Base-by-base conservation (phyloP, 2,888 invertebrate species). In the Agrochola lota region DNA sequence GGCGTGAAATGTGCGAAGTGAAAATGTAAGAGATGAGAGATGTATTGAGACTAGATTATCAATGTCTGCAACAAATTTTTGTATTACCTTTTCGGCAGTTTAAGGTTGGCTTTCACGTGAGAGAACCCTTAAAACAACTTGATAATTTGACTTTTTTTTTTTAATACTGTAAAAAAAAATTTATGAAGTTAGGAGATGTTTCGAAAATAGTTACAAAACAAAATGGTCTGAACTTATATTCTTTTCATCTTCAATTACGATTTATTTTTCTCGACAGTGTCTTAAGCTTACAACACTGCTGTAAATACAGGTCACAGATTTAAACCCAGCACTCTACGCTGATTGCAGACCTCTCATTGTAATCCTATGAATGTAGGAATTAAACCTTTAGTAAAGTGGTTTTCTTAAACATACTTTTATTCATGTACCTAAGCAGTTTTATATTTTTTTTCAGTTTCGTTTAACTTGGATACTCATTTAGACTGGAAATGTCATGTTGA, bases 281-380 rank as follows among this genome's bases (percentile, higher is more conserved):
- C 40, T 40, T 66, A 49, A 63, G 35, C 43, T 78, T 23, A 57
- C 11, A 26, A 6, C 64, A 23, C 12, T 40, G 15, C 67, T 35
- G 43, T 60, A 68, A 66, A 30, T 55, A 62, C 15, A 67, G 9
- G n/a, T 43, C 15, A 59, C 52, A 60, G 40, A 57, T 66, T 70
- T 26, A 49, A 70, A 69, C 60, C 23, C 17, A 40, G 49, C 23
- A 40, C 60, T 70, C n/a, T n/a, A 62, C 69, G 46, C 62, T 49
- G 79, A 79, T 79, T 77, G 78, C 78, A 59, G n/a, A 40, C 23
- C n/a, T 49, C 23, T 49, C 11, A 35, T 52, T 23, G 55, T 46
- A 49, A 30, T 59, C 49, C 26, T 40, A 6, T 9, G 46, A 49
- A 64, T 40, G 26, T 57, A 23, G 23, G 55, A 76, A 59, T 55